Percentiles rank a stretch among this genome's conserved stretches.
These are phyloP conservation scores for Nebria ingens DNA, from an alignment of 1,140 invertebrate species.

Conservation along the genomic window DNA sequence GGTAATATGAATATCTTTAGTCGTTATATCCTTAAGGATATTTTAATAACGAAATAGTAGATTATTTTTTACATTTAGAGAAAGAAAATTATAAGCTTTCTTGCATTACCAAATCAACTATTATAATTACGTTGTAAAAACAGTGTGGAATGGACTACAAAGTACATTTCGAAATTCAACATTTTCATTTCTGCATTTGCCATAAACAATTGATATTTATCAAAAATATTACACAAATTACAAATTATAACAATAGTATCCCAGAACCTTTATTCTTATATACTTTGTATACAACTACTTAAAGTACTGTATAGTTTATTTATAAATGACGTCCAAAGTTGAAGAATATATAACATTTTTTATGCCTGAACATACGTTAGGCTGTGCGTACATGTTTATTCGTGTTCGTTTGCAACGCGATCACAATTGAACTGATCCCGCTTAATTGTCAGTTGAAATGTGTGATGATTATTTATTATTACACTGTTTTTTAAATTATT, in stretches of 20 bases:
- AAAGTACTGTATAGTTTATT: not conserved
- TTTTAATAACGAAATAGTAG: not conserved
- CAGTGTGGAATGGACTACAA: no score
- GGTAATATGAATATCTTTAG: no score
- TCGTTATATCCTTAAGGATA: no score
- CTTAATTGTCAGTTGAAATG: not conserved
- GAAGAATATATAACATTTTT: constrained; percentile 2
- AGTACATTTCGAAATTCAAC: no score
- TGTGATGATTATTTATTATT: not conserved
- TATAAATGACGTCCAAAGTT: not conserved
- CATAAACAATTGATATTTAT: constrained; percentile 9
- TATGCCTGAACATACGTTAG: not conserved
- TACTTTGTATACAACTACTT: not conserved
- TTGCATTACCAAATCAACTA: no score
- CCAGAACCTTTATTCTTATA: constrained; percentile 8
- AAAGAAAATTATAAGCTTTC: no score
- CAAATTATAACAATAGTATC: not conserved
- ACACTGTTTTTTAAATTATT: constrained; percentile 7
- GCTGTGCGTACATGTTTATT: not conserved
- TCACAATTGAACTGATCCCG: no score
- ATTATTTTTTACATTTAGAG: not conserved
- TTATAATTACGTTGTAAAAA: no score
- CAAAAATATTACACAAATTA: constrained; percentile 6
- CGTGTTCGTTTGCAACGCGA: not conserved
- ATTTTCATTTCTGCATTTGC: no score